These are phyloP conservation scores for Scaptomyza hsui DNA, from an alignment of 1,140 invertebrate species.

Conservation along the genomic window DNA sequence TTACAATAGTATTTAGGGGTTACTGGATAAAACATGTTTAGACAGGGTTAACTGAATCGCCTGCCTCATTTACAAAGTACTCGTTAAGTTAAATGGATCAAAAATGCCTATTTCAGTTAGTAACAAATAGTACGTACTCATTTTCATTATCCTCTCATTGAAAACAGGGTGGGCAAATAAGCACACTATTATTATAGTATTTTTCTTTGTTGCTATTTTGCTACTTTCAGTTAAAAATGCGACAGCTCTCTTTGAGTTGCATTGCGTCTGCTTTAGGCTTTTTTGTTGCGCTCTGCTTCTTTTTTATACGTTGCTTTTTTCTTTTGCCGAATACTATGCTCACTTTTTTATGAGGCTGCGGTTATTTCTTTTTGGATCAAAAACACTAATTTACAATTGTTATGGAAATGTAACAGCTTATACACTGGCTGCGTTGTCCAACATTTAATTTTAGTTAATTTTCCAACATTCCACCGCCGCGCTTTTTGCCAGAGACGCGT, in stretches of 20 bases:
- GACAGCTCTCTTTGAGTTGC: constrained; percentile 17
- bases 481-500: constrained; percentile 49
- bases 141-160: not conserved
- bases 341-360: constrained; percentile 2
- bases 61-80: too few species aligned
- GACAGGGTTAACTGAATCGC: too few species aligned
- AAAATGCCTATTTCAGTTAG: not conserved
- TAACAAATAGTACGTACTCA: not conserved
- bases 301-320: constrained; percentile 33
- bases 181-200: constrained; percentile 13
- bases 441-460: constrained; percentile 29
- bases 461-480: constrained; percentile 40
- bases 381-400: too few species aligned
- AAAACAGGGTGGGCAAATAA: not conserved
- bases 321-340: constrained; percentile 44
- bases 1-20: too few species aligned
- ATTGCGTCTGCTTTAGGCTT: constrained; percentile 48
- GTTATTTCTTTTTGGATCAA: not conserved
- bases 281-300: constrained; percentile 34
- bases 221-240: not conserved
- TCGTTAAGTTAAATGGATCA: too few species aligned
- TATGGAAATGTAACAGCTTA: not conserved
- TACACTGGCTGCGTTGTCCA: not conserved
- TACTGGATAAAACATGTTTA: too few species aligned
- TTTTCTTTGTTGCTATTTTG: constrained; percentile 10